phyloP scores from a whole-genome alignment of 2,797 vertebrate genomes.

The Aeoliscus strigatus region DNA sequence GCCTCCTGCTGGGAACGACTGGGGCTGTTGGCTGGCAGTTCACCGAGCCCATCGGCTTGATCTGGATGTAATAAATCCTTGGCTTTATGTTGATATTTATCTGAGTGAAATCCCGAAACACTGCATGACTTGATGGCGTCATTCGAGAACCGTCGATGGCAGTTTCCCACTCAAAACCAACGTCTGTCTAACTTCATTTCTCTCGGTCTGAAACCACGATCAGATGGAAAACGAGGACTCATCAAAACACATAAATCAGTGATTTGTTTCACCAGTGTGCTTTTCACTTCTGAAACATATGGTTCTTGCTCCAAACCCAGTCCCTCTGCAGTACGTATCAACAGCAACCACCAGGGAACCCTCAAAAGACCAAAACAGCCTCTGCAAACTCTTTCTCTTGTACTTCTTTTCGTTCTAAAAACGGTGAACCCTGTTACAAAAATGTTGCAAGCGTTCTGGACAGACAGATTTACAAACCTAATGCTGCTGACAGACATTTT shows the following conservation, averaged over 20 bases:
- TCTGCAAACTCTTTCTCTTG: not conserved
- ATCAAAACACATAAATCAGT: constrained; percentile 54
- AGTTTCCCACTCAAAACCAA: constrained; percentile 39
- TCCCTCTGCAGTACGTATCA: constrained; percentile 21
- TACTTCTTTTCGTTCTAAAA: too few relatives aligned
- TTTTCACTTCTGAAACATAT: constrained; percentile 22
- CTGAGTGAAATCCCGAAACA: constrained; percentile 40
- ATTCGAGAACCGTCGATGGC: constrained; percentile 34
- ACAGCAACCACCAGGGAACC: constrained; percentile 9
- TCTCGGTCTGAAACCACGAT: constrained; percentile 30
- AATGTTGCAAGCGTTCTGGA: not conserved
- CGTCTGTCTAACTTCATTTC: constrained; percentile 35
- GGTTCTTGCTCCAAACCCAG: constrained; percentile 22
- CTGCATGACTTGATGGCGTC: constrained; percentile 34
- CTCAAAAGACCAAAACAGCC: constrained; percentile 5
- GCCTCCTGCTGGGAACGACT: constrained; percentile 31
- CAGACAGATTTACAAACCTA: too few relatives aligned
- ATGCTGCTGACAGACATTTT: constrained; percentile 1
- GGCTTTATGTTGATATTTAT: constrained; percentile 47
- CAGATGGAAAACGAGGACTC: constrained; percentile 44
- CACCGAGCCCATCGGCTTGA: constrained; percentile 29
- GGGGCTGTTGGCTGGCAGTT: constrained; percentile 43
- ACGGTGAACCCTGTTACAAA: constrained; percentile 11
- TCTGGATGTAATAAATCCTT: constrained; percentile 46
- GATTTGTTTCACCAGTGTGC: constrained; percentile 33